Evolutionary conservation across 2,113 vertebrate species (phyloP).

Genomic region (Prochilodus magdalenae): DNA sequence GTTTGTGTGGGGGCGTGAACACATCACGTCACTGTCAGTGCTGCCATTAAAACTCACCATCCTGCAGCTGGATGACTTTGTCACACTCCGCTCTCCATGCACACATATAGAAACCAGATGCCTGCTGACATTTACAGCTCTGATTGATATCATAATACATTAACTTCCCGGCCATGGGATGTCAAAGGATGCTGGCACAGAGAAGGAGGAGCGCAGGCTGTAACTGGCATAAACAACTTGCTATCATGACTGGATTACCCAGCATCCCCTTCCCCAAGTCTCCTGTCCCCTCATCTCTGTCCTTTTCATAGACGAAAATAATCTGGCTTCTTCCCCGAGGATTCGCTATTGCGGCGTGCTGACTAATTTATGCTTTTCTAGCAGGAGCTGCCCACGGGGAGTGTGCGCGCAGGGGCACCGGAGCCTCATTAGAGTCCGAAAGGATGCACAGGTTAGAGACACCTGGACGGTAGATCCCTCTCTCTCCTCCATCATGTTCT

Average conservation of each 20-base stretch:
- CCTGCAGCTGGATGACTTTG: not conserved
- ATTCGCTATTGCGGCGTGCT: conserved; percentile 7
- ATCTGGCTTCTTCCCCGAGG: conserved; percentile 17
- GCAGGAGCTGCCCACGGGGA: not conserved
- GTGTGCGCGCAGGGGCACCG: conserved; percentile 8
- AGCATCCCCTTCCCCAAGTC: not conserved
- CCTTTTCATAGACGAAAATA: conserved; percentile 11
- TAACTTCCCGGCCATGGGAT: conserved; percentile 12
- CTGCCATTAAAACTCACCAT: not conserved
- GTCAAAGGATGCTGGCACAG: conserved; percentile 14
- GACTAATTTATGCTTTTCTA: conserved; percentile 19
- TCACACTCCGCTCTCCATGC: not conserved
- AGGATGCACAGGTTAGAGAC: conserved; percentile 40
- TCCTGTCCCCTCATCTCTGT: conserved; percentile 2
- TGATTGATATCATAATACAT: conserved; percentile 40
- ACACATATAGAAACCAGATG: conserved; percentile 13
- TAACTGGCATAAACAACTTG: conserved; percentile 17
- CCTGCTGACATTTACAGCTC: conserved; percentile 26
- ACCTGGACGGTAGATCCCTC: conserved; percentile 20
- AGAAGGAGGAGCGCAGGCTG: conserved; percentile 18
- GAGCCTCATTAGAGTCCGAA: conserved; percentile 43
- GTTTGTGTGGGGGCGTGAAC: conserved; percentile 1
- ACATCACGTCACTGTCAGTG: not conserved
- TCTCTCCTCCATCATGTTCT: conserved; percentile 7
- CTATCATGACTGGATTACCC: not conserved